Evolutionary conservation across 2,113 vertebrate genomes (phyloP), one percentile per base, ranked within the genome.

Genomic region (Shinisaurus crocodilurus): DNA sequence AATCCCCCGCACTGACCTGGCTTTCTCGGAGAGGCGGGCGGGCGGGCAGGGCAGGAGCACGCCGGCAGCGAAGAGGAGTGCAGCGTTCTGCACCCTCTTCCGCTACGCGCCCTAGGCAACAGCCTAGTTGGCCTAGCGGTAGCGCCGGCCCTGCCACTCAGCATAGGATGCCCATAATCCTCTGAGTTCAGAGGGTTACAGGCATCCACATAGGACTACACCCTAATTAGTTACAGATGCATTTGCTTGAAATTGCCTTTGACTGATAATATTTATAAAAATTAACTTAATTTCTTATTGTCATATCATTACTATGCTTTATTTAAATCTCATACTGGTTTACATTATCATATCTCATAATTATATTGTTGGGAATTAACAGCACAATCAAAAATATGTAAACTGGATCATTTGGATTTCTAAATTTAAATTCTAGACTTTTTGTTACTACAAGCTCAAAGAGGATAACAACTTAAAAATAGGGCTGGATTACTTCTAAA

Each of bases 361-460:
- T 77, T 93, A 85, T 20, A 85, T 91, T 54, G 88, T 60, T 92
- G 79, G 8, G 86, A n/a, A 63, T 83, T 74, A n/a, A 45, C 50
- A 82, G 3, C 50, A 83, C 79, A 57, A 43, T 83, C 10, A 60
- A 82, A 75, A 88, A 29, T 27, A 85, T 5, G 34, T 83, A 63
- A 37, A 12, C 25, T 80, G n/a, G 13, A 80, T 50, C n/a, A n/a
- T 48, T 34, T 86, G 6, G 43, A 13, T 87, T 40, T 80, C 12
- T 67, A 12, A 50, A 86, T 87, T 79, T 34, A 29, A 63, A 43
- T 10, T 81, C 10, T 69, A 67, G 43, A 37, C 10, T 80, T 79
- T 81, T 3, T 70, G 60, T 81, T 81, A n/a, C 20, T 50, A 81
- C 7, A 37, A 29, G 76, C 43, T 70, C 32, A 69, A 63, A 88